These are phyloP conservation scores for Lasioglossum lativentre DNA, from an alignment of 2,888 invertebrate species.

Conservation along the genomic window DNA sequence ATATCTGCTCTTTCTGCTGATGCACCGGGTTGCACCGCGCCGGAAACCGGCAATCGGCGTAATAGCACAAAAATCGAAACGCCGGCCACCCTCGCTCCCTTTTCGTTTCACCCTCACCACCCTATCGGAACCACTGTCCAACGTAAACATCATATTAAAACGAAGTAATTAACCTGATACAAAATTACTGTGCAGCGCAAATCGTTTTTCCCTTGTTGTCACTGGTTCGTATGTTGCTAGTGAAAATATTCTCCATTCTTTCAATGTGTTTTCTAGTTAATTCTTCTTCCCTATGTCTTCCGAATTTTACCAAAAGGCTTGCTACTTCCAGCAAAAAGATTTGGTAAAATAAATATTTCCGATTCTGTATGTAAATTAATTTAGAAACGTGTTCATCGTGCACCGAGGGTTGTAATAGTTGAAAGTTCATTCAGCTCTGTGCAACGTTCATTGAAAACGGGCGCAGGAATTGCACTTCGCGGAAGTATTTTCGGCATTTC, in stretches of 20 bases:
- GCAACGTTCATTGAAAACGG: background rate
- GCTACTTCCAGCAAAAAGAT: background rate
- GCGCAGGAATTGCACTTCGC: background rate
- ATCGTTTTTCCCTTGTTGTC: background rate
- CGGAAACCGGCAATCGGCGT: slow-evolving; percentile 21
- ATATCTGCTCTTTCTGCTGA: slow-evolving; percentile 25
- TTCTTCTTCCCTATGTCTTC: no score
- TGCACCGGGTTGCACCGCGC: slow-evolving; percentile 9
- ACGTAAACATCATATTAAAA: background rate
- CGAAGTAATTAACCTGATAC: background rate
- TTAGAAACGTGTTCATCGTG: background rate
- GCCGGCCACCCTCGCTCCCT: background rate
- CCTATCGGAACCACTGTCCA: background rate
- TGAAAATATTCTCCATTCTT: no score
- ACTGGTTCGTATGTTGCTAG: no score
- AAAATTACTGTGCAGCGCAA: background rate
- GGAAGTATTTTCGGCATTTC: background rate
- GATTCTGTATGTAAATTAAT: background rate
- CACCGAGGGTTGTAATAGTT: background rate
- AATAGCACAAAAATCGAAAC: slow-evolving; percentile 22
- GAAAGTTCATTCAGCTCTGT: background rate
- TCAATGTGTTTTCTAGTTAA: no score
- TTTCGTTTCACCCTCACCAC: background rate
- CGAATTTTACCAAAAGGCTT: no score
- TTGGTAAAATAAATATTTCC: background rate